Evolutionary conservation across 1,140 invertebrate species (phyloP).

Genomic region (Contarinia nasturtii): DNA sequence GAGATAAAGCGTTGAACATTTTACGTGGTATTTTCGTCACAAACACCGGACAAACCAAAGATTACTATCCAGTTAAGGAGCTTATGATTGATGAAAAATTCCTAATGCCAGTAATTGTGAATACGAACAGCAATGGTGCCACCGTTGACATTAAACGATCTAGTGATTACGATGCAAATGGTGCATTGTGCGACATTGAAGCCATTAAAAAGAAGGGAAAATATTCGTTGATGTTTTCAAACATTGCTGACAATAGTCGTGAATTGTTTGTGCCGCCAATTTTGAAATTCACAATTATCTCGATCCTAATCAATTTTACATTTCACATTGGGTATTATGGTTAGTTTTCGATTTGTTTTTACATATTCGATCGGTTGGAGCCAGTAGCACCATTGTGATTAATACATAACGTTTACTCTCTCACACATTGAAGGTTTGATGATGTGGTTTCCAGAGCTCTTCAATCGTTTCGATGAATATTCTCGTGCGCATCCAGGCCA

Average conservation of each 20-base stretch:
- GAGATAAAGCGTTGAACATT: constrained; percentile 58
- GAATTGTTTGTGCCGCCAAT: constrained; percentile 59
- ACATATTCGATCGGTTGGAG: too few species aligned
- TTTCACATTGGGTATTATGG: constrained; percentile 81
- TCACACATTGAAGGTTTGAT: too few species aligned
- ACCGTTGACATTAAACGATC: too few species aligned
- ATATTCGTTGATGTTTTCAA: constrained; percentile 46
- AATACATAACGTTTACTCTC: too few species aligned
- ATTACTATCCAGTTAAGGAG: constrained; percentile 58
- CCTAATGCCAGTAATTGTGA: neutral
- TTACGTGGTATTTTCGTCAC: constrained; percentile 59
- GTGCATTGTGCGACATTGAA: too few species aligned
- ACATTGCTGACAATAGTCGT: constrained; percentile 61
- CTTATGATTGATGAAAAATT: constrained; percentile 44
- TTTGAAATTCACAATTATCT: constrained; percentile 59
- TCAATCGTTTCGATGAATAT: constrained; percentile 68
- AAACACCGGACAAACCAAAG: constrained; percentile 53
- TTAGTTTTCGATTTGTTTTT: too few species aligned
- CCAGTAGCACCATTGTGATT: too few species aligned
- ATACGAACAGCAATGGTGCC: too few species aligned
- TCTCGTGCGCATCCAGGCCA: constrained; percentile 34
- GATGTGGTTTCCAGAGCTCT: constrained; percentile 85
- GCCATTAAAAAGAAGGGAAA: constrained; percentile 26
- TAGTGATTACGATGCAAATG: too few species aligned
- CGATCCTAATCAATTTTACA: constrained; percentile 70